Evolutionary conservation across 2,113 vertebrate species (phyloP).

Genomic region (Gasterosteus aculeatus): DNA sequence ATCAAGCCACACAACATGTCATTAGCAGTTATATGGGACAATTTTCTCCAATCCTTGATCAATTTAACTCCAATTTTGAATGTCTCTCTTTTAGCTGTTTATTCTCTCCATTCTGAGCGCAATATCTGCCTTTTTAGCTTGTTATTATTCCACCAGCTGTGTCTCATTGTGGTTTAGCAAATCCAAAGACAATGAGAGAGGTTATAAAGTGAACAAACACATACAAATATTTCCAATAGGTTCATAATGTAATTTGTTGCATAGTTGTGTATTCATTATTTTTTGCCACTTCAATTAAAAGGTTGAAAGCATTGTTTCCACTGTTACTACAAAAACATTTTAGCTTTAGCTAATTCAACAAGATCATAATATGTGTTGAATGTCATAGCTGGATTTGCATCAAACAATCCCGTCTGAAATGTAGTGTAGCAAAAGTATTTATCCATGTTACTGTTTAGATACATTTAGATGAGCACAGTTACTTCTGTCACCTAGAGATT

Average conservation of each 20-base stretch:
- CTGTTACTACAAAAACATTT: not conserved
- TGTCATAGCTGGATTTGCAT: not conserved
- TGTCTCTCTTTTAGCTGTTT: not conserved
- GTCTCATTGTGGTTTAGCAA: not conserved
- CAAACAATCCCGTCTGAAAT: not conserved
- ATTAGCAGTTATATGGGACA: not conserved
- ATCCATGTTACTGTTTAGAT: not conserved
- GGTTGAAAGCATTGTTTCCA: not conserved
- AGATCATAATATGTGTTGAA: not conserved
- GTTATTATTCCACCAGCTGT: not conserved
- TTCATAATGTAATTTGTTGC: not conserved
- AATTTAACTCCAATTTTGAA: not conserved
- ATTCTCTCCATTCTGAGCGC: not conserved
- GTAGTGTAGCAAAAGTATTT: too few species aligned
- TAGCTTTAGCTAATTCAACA: not conserved
- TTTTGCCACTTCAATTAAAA: not conserved
- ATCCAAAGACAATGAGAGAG: not conserved
- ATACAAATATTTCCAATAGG: too few species aligned
- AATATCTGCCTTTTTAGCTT: not conserved
- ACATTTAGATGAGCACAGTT: not conserved
- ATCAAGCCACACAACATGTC: not conserved
- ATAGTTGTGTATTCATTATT: not conserved
- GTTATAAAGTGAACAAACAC: not conserved
- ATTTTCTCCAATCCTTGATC: not conserved
- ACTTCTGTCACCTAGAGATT: not conserved